A percentile compares a stretch with the other conserved stretches of the same genome.
phyloP scores from a whole-genome alignment of 2,797 vertebrate genomes.

The Cygnus olor region DNA sequence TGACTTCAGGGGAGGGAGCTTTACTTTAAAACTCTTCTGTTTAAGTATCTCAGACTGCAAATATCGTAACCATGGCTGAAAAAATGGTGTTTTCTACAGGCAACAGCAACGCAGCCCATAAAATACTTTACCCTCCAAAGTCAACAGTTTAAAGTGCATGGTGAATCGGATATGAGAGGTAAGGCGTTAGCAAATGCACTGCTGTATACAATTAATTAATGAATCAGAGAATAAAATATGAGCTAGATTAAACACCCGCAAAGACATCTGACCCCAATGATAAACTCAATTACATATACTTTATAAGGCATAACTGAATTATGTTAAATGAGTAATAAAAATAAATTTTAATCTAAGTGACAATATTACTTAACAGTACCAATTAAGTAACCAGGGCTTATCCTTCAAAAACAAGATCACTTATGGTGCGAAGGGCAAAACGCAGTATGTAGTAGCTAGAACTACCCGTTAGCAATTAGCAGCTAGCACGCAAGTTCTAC shows the following conservation, averaged over 20 bases:
- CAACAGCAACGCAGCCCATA: neutral
- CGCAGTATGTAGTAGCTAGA: neutral
- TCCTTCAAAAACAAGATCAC: neutral
- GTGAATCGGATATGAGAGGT: neutral
- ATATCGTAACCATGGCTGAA: neutral
- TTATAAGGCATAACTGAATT: neutral
- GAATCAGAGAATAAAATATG: neutral
- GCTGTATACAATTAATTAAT: constrained; percentile 5
- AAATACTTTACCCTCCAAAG: neutral
- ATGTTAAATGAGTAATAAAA: neutral
- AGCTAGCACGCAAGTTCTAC: neutral
- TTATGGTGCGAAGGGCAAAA: neutral
- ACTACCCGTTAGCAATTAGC: neutral
- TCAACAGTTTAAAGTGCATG: constrained; percentile 26
- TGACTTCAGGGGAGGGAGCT: neutral
- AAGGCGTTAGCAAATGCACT: neutral
- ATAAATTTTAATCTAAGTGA: neutral
- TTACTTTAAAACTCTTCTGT: neutral
- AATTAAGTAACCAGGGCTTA: neutral
- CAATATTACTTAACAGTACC: neutral
- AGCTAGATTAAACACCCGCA: neutral
- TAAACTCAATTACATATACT: neutral
- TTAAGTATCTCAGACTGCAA: neutral
- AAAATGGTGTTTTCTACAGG: neutral
- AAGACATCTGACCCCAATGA: neutral